Base-by-base conservation (phyloP, 1,140 invertebrate species). In the Popillia japonica region DNA sequence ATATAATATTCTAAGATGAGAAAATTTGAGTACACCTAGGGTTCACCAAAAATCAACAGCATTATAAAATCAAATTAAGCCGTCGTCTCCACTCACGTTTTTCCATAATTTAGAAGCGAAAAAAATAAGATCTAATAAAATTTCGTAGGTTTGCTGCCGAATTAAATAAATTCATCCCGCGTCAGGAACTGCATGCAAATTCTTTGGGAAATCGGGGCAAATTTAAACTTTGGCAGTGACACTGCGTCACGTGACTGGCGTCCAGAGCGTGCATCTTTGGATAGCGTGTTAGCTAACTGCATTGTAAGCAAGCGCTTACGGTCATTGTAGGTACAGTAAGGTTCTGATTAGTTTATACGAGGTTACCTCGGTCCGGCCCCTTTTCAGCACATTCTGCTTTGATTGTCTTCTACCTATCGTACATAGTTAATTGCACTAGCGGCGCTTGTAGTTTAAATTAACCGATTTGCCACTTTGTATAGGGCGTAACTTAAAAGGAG, bases 101-200 rank as follows among this genome's bases (percentile, higher is more conserved):
- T 27, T 68, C 61, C 61, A 68, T 68, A 68, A 68, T 68, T 23
- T 68, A 27, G 7, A 68, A 68, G 22, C 7, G 61, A 34, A 34
- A 27, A 68, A 68, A 68, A 20, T 68, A 68, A 68, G 22, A 68
- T 34, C 61, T 68, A 68, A 68, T 68, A 68, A 68, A 23, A 68
- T 68, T 68, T 27, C 20, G 61, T 8, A 17, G 8, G 10, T 48
- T 48, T 48, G 61, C 23, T 68, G 27, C 61, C 20, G 61, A 68
- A 68, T 68, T 68, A 68, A 68, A 68, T 68, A 27, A 68, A 68
- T 68, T 68, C 61, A 68, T 23, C 3, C 23, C 27, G 61, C 20
- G 61, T 68, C 11, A 34, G 20, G 22, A 14, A 68, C 61, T 34
- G 17, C 61, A 68, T 68, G 61, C 61, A 68, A 22, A 68, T 68